phyloP scores from a whole-genome alignment of 1,140 invertebrate genomes.

The Pomacea maculata region DNA sequence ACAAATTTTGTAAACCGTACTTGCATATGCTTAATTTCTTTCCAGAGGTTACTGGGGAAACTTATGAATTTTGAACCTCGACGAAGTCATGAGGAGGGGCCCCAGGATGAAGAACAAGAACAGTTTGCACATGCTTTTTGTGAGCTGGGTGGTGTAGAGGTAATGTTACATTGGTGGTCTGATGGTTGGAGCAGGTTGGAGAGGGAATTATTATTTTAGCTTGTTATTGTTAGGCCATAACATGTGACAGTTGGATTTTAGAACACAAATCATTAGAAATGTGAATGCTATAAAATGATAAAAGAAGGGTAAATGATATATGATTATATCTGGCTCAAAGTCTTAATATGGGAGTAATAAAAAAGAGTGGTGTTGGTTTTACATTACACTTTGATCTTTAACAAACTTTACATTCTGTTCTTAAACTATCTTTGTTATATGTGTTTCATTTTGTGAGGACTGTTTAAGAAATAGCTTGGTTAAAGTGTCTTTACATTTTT shows the following conservation, averaged over 20 bases:
- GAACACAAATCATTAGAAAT: too few relatives aligned
- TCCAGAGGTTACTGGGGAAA: conserved; percentile 51
- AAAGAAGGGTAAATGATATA: too few relatives aligned
- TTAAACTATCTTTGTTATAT: neutral
- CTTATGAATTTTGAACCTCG: conserved; percentile 61
- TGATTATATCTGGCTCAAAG: too few relatives aligned
- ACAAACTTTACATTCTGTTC: neutral
- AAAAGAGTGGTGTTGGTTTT: too few relatives aligned
- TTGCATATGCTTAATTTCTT: conserved; percentile 11
- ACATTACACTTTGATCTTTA: too few relatives aligned
- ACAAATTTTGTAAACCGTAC: conserved; percentile 16
- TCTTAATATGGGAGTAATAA: too few relatives aligned
- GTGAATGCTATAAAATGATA: too few relatives aligned
- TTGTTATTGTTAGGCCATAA: too few relatives aligned
- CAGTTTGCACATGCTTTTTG: conserved; percentile 58
- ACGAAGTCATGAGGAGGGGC: conserved; percentile 52
- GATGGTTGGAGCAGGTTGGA: too few relatives aligned
- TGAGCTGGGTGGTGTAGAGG: conserved; percentile 59
- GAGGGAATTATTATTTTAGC: too few relatives aligned
- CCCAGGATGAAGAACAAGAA: conserved; percentile 55
- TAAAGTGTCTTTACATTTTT: conserved; percentile 16
- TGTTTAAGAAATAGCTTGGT: neutral
- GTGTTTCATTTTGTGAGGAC: too few relatives aligned
- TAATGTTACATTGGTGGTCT: conserved; percentile 21
- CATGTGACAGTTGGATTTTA: too few relatives aligned